Evolutionary conservation across 2,113 vertebrate genomes (phyloP), one percentile per base, ranked within the genome.

Genomic region (Entelurus aequoreus): DNA sequence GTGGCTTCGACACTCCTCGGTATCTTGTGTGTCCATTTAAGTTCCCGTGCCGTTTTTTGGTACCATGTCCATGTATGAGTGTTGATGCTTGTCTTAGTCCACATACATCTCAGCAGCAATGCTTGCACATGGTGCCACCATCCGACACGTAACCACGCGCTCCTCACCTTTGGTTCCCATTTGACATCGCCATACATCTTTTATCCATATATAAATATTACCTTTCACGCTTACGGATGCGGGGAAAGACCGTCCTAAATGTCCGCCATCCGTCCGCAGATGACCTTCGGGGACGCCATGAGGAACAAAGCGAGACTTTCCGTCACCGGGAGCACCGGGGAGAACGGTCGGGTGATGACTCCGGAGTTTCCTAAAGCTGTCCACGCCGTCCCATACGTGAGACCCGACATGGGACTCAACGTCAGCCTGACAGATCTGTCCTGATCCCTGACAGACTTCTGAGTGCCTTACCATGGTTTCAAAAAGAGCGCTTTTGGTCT

Each of bases 401-500:
- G 95, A 92, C 94, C 95, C 92, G 97, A 94, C 93, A 95, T 97
- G 94, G 93, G 94, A 92, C 93, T 98, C 90, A 97, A 93, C 92
- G 94, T 95, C 95, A 95, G 97, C 93, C 93, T 98, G 91, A 97
- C 96, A 89, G 94, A 95, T 93, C 92, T 95, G 91, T 98, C 92
- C 86, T 98, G 95, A 96, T 95, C 92, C 90, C 93, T 91, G 92
- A 92, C 90, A 93, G 94, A 94, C 93, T 94, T 93, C 91, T 90
- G 94, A 98, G 97, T 99, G 97, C 97, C 97, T 99, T 99, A 99
- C 91, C 93, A 92, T 92, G 94, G 93, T 96, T 95, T 95, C 91
- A 61, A 92, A 76, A 90, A 89, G 91, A 93, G 91, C 68, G 91
- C 87, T 92, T 74, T 89, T 37, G 86, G 65, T 68, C 65, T 53